Percentiles rank a stretch among this genome's conserved stretches.
Conservation (phyloP, 2,888 invertebrate species). For the Leptopterna dolabrata region DNA sequence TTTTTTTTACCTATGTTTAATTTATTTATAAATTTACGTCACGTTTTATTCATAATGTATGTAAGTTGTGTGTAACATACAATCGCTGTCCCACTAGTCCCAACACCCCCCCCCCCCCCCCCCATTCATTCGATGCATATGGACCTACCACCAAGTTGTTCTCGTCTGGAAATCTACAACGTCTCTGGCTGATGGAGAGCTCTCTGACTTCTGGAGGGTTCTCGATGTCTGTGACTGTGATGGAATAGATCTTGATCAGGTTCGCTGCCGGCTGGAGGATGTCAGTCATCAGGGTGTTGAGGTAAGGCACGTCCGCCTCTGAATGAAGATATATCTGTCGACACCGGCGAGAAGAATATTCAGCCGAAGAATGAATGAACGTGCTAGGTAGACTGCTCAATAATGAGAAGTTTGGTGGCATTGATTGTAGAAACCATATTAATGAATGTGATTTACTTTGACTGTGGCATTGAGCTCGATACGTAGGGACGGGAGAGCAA, state of each 20-base stretch:
- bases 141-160: constrained; percentile 67
- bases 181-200: constrained; percentile 74
- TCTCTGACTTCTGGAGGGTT: constrained; percentile 75
- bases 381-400: no score
- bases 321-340: constrained; percentile 71
- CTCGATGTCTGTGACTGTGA: constrained; percentile 72
- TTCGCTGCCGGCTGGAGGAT: constrained; percentile 72
- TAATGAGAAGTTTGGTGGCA: no score
- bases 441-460: not conserved
- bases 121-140: no score
- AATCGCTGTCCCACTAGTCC: no score
- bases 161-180: constrained; percentile 74
- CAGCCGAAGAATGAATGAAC: no score
- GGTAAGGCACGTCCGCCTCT: constrained; percentile 77
- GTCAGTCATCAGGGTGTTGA: constrained; percentile 75
- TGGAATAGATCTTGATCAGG: constrained; percentile 68
- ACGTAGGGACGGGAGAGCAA: not conserved
- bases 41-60: no score
- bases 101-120: no score
- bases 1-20: no score
- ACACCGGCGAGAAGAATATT: not conserved
- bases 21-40: no score
- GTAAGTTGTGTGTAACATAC: no score
- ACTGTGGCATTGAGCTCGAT: constrained; percentile 35
- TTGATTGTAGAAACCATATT: no score